Evolutionary conservation across 2,888 invertebrate species (phyloP), one percentile per base, ranked within the genome.

Genomic region (Daptonema setosum): DNA sequence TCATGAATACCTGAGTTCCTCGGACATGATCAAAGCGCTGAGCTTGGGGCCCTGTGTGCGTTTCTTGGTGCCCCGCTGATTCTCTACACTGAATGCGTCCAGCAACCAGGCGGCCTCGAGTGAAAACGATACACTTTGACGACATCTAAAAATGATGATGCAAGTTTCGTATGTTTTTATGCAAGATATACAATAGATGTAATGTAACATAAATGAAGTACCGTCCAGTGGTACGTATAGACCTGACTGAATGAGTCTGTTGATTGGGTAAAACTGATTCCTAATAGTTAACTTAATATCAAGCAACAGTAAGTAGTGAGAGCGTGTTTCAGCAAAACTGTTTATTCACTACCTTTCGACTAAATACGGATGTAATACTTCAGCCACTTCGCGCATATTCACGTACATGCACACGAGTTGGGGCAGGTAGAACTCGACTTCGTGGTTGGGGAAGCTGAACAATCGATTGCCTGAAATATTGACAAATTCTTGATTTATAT

Each of bases 381-480:
- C 93, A 56, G 95, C 93, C 63, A 93, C 82, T 71, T 93, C 93
- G 68, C 84, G 84, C 81, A 91, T 87, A 76, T 93, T 90, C 74
- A 95, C 85, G 73, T 93, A 97, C 87, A 97, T 88, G 68, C 87
- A 87, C 68, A 97, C 83, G 69, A 97, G 76, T 75, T 97, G 97
- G 53, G 95, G 95, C 71, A 97, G 80, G 76, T 93, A 97, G 73
- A 93, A 87, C 76, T 97, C 93, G 61, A 95, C 88, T 64, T 91
- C 88, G 62, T 78, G 79, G 72, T 85, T 80, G 30, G 83, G 81
- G 74, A 95, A 95, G 73, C 84, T 87, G 75, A 95, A 95, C 76
- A 97, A 81, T 75, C 88, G 85, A 77, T 95, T 95, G 62, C 88
- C 81, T 81, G 70, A 28, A 54, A 35, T 2, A 57, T 20, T 57